Base-by-base conservation (phyloP, 1,140 invertebrate genomes). In the Steinernema feltiae region DNA sequence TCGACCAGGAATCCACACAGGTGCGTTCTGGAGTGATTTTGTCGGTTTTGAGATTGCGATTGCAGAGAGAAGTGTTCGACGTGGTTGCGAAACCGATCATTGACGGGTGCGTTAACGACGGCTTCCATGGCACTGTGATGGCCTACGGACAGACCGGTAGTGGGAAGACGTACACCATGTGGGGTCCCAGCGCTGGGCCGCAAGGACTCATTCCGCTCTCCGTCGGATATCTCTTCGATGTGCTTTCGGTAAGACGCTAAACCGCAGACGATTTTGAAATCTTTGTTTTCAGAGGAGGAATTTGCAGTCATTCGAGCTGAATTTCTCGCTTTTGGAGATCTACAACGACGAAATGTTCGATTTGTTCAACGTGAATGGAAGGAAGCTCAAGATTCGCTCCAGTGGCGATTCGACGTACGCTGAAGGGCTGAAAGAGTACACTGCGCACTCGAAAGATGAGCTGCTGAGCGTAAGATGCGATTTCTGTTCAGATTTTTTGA, bases 101-200 rank as follows among this genome's bases (percentile, higher is more conserved):
- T 69, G 87, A 88, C 69, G 85, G 86, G 74, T 85, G 87, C 79
- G 78, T 88, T 0, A 77, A 77, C 24, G n/a, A n/a, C n/a, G 88
- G 88, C 0, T 88, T 87, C 77, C 88, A 88, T 84, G 87, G 87
- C 30, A 88, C 88, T 3, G 87, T 88, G 71, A 88, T 88, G 84
- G 88, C 87, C 7, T 88, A 88, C 69, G 94, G 94, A 0, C 96
- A 98, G 88, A 96, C 94, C 1, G 94, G 94, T 31, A 94, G 92
- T 83, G 94, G 94, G 0, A 97, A 97, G 89, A 96, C 94, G 32
- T 89, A 88, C 77, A 90, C 90, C 7, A 90, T 90, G 90, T 89
- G 90, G 86, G 90, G 76, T 83, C 71, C 41, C 41, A 72, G 79
- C 21, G 53, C 72, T 0, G 27, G 48, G 7, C 29, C 63, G 0